phyloP scores from a whole-genome alignment of 2,888 invertebrate genomes.

The Zygothrica quintamaculata region DNA sequence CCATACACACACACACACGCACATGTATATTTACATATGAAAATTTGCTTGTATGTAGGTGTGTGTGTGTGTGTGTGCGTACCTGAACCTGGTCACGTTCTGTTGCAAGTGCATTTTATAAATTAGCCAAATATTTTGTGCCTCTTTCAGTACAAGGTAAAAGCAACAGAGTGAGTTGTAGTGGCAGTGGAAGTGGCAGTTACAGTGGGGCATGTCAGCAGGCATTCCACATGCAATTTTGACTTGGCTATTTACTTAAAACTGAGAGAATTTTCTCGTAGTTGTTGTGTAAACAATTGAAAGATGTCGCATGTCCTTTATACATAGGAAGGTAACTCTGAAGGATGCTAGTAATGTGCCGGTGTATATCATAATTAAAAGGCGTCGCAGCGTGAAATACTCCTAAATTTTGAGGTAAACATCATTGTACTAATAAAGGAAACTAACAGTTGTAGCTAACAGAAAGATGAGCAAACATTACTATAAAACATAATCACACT shows the following conservation, averaged over 20 bases:
- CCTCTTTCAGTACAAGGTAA: too few species aligned
- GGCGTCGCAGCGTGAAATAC: constrained; percentile 55
- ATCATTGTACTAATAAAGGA: constrained; percentile 42
- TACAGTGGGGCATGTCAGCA: too few species aligned
- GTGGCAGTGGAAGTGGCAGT: too few species aligned
- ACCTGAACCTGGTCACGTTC: constrained; percentile 12
- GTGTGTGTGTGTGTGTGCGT: not conserved
- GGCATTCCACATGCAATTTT: constrained; percentile 39
- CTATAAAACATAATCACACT: too few species aligned
- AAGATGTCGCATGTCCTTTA: not conserved
- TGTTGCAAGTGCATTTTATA: constrained; percentile 59
- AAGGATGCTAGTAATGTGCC: constrained; percentile 7
- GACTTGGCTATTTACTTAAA: constrained; percentile 54
- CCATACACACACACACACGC: not conserved
- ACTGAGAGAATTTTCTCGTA: constrained; percentile 35
- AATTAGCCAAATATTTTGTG: constrained; percentile 72
- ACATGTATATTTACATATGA: not conserved
- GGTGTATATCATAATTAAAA: constrained; percentile 57
- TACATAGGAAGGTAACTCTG: not conserved
- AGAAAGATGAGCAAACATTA: too few species aligned
- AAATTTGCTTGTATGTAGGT: not conserved
- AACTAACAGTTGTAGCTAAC: constrained; percentile 17
- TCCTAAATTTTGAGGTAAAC: constrained; percentile 47
- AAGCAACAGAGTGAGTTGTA: too few species aligned
- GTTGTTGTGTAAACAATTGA: constrained; percentile 52